Base-by-base conservation (phyloP, 1,140 invertebrate species). In the Acyrthosiphon pisum region DNA sequence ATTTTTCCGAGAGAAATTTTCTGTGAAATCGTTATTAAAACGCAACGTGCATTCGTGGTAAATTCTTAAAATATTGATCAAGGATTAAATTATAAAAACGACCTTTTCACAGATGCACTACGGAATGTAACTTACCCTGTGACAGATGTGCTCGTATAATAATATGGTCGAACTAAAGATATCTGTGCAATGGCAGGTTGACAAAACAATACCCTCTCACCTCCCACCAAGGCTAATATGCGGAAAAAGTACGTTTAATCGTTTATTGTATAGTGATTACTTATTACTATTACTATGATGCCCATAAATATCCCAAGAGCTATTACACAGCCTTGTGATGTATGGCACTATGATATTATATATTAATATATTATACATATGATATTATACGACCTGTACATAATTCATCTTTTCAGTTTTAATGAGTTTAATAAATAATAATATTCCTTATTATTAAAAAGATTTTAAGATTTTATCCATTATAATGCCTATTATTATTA, bases 61-160 rank as follows among this genome's bases (percentile, higher is more conserved):
- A 87, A 48, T 87, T 87, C 44, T 87, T 87, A 48, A 87, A 87
- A 48, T 87, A 87, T 87, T 87, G 26, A n/a, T 37, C 30, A n/a
- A 87, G 86, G 86, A 87, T 35, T 48, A 23, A 37, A 37, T 46
- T 41, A 50, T 50, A 48, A n/a, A 87, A 87, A 87, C 30, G 44
- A 87, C 46, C 86, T 87, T 87, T 87, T 48, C 46, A 87, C 6
- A 87, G 48, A 87, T 87, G 18, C 48, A 48, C 14, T 50, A 7
- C 30, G 86, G 86, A 87, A 87, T 87, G 86, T 50, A 48, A 87
- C 86, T 87, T 87, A 87, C 86, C 86, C 46, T 87, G 86, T 48
- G 86, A 87, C 86, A 87, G 26, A 87, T 87, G 30, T 87, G 30
- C 11, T 35, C 86, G 11, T 87, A 48, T 48, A 41, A 48, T 87